phyloP scores from a whole-genome alignment of 2,888 invertebrate species.

The Cryptophagus acutangulus region DNA sequence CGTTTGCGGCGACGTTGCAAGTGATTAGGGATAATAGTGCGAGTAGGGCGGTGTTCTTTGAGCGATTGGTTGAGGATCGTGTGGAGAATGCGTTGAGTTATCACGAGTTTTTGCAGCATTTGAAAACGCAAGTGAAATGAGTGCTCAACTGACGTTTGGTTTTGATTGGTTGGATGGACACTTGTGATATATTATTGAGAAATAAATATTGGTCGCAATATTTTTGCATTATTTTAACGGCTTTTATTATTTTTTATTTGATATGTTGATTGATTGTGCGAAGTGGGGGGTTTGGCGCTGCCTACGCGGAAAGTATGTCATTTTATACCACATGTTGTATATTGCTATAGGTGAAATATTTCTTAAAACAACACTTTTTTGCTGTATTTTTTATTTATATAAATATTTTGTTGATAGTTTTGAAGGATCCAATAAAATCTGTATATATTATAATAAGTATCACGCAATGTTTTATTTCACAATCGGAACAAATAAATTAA shows the following conservation, averaged over 20 bases:
- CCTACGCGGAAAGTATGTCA: too few relatives aligned
- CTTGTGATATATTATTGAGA: constrained; percentile 29
- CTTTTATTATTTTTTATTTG: constrained; percentile 12
- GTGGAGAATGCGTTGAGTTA: constrained; percentile 92
- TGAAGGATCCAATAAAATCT: too few relatives aligned
- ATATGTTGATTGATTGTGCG: too few relatives aligned
- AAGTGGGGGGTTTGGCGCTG: too few relatives aligned
- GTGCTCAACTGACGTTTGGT: constrained; percentile 10
- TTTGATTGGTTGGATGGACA: constrained; percentile 11
- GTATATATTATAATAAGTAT: too few relatives aligned
- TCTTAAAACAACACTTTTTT: too few relatives aligned
- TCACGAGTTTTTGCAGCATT: constrained; percentile 96
- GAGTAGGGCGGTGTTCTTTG: constrained; percentile 73
- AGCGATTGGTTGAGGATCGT: constrained; percentile 89
- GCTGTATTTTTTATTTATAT: too few relatives aligned
- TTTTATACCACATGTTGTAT: too few relatives aligned
- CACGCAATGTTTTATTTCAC: too few relatives aligned
- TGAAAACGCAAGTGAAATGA: constrained; percentile 85
- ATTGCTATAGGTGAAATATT: too few relatives aligned
- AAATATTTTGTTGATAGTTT: too few relatives aligned
- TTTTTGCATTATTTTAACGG: constrained; percentile 33
- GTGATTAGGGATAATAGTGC: constrained; percentile 91
- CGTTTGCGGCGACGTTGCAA: constrained; percentile 71
- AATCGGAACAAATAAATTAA: too few relatives aligned
- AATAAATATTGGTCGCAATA: constrained; percentile 28